Evolutionary conservation across 2,888 invertebrate species (phyloP), one percentile per base, ranked within the genome.

Genomic region (Eretmocerus hayati): DNA sequence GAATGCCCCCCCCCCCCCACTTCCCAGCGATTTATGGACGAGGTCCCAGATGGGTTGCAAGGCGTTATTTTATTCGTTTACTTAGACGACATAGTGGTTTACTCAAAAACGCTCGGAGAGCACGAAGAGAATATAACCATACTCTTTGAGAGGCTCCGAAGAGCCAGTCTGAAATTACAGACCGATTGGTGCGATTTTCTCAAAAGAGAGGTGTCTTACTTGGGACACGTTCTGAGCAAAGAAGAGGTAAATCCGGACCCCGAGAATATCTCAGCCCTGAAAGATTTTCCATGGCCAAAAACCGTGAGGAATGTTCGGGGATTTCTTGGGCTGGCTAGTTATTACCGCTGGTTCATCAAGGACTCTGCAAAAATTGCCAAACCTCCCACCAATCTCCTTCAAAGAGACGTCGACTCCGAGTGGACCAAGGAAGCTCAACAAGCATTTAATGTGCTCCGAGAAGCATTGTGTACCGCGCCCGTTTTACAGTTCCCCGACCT

Each of bases 281-380:
- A 33, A 33, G 33, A 33, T 8, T 33, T 33, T 33, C 33, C 33
- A 5, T 5, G 5, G 4, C 33, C 33, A 15, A 5, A 13, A 13
- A 33, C 5, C 5, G n/a, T 15, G 5, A 33, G 16, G 16, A 33
- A 33, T 13, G 4, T 33, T n/a, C 16, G 21, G n/a, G 19, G 20
- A 16, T 37, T 20, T 37, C 20, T 37, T 8, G 38, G 38, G 5
- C 19, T 37, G 4, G 19, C 13, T 5, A 20, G 38, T 19, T 37
- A 6, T 16, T 37, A 37, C 19, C 9, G 38, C 13, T 5, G 5
- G 5, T 33, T 33, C 16, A 33, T 33, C 13, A 13, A 6, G n/a
- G n/a, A 33, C 33, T 56, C 53, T 44, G 50, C 52, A 11, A 23
- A 38, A 41, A 31, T 52, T 20, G 50, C 54, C 2, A 48, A 53